Evolutionary conservation across 1,140 invertebrate species (phyloP), one percentile per base, ranked within the genome.

Genomic region (Bombus vancouverensis): DNA sequence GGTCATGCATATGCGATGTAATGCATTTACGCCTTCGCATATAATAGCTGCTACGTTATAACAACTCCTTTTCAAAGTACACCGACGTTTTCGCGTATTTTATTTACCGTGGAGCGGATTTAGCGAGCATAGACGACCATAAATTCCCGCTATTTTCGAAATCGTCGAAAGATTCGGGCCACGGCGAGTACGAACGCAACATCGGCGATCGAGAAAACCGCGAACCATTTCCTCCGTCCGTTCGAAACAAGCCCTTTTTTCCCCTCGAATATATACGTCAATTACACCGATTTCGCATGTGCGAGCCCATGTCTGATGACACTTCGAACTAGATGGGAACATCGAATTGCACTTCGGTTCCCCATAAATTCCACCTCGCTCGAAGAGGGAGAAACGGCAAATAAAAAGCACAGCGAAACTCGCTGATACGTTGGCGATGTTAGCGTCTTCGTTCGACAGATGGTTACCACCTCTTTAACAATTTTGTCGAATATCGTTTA

Each of bases 281-380:
- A 93, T 94, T 92, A 94, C 85, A 86, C 37, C 86, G 90, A 87
- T 91, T 85, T 85, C 37, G 65, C 42, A 73, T 88, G 75, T 66
- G 76, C 59, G 88, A 88, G 89, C 91, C 90, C 92, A 93, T 93
- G 92, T 90, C 91, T 92, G 92, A 94, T 93, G 92, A 94, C 92
- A 93, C 92, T 68, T 87, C 88, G 81, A 90, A 87, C 89, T 91
- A 79, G 81, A 85, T 81, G 89, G 77, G 89, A 94, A 94, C 94
- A 94, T 87, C 90, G 91, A 93, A 94, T 82, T 93, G 92, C 93
- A 95, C 93, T 94, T 93, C 91, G 89, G 87, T 86, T 82, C 73
- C 82, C 92, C 91, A 93, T 94, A 93, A 94, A 94, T 92, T 91
- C 85, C 89, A 78, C 81, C 88, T 72, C 85, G 87, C 25, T 66